phyloP scores from a whole-genome alignment of 23 tunicate genomes.

The Halocynthia roretzi region DNA sequence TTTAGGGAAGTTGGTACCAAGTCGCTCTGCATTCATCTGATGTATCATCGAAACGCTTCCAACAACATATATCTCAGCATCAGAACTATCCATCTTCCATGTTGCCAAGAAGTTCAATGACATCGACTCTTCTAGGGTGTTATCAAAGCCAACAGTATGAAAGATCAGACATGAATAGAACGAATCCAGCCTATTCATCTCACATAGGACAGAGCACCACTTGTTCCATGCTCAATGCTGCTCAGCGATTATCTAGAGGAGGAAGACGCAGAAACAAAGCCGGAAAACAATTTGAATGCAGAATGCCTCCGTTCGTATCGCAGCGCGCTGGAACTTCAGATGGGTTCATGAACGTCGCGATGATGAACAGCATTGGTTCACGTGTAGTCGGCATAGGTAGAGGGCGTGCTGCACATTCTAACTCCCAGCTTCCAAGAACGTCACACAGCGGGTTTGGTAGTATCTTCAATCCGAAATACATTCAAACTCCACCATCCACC shows the following conservation, averaged over 20 bases:
- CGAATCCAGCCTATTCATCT: no score
- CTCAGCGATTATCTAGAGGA: neutral
- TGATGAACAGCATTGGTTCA: slow-evolving; percentile 9
- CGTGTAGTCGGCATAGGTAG: neutral
- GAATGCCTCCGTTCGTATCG: slow-evolving; percentile 9
- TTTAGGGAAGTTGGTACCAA: slow-evolving; percentile 30
- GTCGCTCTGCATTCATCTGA: slow-evolving; percentile 5
- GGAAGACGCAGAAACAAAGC: slow-evolving; percentile 4
- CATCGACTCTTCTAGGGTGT: slow-evolving; percentile 1
- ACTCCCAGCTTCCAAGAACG: neutral
- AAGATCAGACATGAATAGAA: slow-evolving; percentile 4
- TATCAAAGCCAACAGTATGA: slow-evolving; percentile 45
- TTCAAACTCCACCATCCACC: slow-evolving; percentile 5
- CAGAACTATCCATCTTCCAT: slow-evolving; percentile 1
- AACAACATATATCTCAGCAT: neutral
- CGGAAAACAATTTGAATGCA: neutral
- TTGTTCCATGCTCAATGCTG: no score
- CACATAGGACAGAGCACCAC: no score
- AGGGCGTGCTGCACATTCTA: neutral
- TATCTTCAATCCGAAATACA: neutral
- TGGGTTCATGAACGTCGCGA: slow-evolving; percentile 3
- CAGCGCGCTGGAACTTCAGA: slow-evolving; percentile 13
- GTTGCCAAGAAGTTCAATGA: neutral
- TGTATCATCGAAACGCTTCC: neutral
- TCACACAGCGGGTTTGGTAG: slow-evolving; percentile 20